Evolutionary conservation across 1,140 invertebrate genomes (phyloP), one percentile per base, ranked within the genome.

Genomic region (Tigriopus japonicus): DNA sequence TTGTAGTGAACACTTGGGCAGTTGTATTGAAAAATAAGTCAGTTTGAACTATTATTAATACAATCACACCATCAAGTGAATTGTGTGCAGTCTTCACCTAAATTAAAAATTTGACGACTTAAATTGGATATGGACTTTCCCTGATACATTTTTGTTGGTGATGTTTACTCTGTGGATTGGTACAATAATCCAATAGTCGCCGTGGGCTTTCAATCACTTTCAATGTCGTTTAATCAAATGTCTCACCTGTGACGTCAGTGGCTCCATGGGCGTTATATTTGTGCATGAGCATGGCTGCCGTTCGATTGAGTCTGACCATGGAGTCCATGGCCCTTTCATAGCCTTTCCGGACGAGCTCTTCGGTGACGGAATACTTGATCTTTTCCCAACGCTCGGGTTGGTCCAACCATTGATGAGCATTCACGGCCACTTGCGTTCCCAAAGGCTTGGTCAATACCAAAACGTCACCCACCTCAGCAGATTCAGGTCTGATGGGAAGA

Each of bases 281-380:
- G 49, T 52, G 56, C 15, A 66, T 55, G 45, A 62, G 59, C 15
- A 17, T 45, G 62, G 63, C 70, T 82, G 81, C 82, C 70, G 84
- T 88, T 71, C 87, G 81, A 69, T 98, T 98, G 2, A 97, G 76
- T 65, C 92, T 79, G 12, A 91, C 87, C 94, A 98, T 97, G 23
- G 89, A 94, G 68, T 93, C 89, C 87, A 95, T 96, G 15, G 91
- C 86, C 65, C 91, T 79, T 69, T 94, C 86, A 72, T 96, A 97
- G 2, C 90, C 90, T 75, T 94, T 94, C 42, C 86, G 77, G 0
- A 89, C 62, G 23, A 54, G 49, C 66, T 94, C 90, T 71, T 95
- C 89, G 61, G 86, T 90, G 0, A 96, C 88, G 1, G 95, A 90
- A 60, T 93, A 74, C 70, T 96, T 95, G 54, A 97, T 91, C 67